Base-by-base conservation (phyloP, 2,113 vertebrate species). In the Rhombomys opimus region DNA sequence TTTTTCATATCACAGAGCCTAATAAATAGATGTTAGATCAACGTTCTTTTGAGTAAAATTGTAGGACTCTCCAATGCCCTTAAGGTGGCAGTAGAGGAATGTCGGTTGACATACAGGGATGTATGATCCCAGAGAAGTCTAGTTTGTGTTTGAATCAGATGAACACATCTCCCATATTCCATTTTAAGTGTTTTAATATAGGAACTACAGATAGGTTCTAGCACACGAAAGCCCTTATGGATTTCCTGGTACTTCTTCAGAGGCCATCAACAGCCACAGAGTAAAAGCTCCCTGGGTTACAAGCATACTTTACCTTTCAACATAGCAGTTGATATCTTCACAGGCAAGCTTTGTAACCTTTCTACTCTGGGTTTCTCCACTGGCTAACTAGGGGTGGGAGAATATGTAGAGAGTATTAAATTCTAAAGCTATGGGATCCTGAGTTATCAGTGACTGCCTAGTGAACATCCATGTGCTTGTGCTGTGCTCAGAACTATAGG, bases 31-130 rank as follows among this genome's bases (percentile, higher is more conserved):
- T 65, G 32, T 17, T 14, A 11, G 9, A 38, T 65, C 75, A 67
- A 23, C 59, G 41, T 68, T 25, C 46, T 32, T 35, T 32, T 81
- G 38, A 95, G n/a, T 54, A 54, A 25, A 76, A 22, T 22, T 22
- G 89, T 94, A 84, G 73, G 81, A 52, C 57, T 50, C 30, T 1
- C 17, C 35, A 65, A 0, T 52, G 38, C 61, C 97, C 97, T 87
- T 87, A 50, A 95, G 97, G 82, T 94, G 97, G 97, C 96, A 96
- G 97, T 93, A 96, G 78, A 96, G 84, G 89, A 76, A 46, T 11
- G 7, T 10, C 35, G 52, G 10, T 70, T 23, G 52, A 52, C 61
- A 12, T 32, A 2, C 9, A 20, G 12, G 3, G 1, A 2, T 11
- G 0, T 32, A 3, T 27, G 32, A 5, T 41, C 41, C 75, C 15